phyloP scores from a whole-genome alignment of 53 echinoderm and acorn worm species.

The Apostichopus leukothele region DNA sequence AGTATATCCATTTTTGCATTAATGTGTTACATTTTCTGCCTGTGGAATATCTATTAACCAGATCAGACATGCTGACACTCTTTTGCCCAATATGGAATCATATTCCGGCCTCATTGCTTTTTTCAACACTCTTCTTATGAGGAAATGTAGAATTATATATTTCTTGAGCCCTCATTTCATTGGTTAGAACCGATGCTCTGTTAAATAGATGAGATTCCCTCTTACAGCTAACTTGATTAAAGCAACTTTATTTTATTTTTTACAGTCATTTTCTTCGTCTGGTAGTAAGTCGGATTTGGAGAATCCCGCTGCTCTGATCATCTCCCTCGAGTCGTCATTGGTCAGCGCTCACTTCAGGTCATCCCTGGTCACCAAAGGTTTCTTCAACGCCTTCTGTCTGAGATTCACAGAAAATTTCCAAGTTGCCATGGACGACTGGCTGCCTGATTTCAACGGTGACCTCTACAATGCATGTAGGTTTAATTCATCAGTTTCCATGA shows the following conservation, averaged over 20 bases:
- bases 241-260: neutral
- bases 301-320: conserved; percentile 80
- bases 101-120: no score
- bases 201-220: no score
- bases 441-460: conserved; percentile 62
- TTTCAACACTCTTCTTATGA: no score
- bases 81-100: no score
- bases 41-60: no score
- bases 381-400: conserved; percentile 89
- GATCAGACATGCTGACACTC: no score
- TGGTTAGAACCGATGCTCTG: no score
- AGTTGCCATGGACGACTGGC: conserved; percentile 78
- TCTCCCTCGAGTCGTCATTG: conserved; percentile 84
- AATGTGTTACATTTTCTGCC: no score
- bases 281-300: conserved; percentile 71
- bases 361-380: conserved; percentile 88
- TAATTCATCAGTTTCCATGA: neutral
- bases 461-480: conserved; percentile 67
- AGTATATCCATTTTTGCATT: no score
- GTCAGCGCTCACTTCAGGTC: conserved; percentile 85
- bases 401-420: conserved; percentile 94
- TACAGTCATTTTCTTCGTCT: conserved; percentile 45
- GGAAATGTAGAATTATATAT: no score
- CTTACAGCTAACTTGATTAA: no score
- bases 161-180: no score